Evolutionary conservation across 2,888 invertebrate species (phyloP).

Genomic region (Caenorhabditis sp.): DNA sequence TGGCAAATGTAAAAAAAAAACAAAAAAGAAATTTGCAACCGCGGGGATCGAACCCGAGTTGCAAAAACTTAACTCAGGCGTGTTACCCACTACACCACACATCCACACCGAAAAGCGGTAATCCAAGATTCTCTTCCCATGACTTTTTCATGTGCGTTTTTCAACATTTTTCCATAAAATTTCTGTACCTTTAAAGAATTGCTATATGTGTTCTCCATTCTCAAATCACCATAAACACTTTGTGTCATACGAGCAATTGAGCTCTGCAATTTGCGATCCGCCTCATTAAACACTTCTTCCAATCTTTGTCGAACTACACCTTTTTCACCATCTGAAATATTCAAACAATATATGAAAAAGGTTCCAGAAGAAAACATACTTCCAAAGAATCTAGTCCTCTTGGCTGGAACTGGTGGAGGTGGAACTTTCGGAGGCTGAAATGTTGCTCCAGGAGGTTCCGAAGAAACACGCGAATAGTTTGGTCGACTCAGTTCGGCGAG

Average conservation of each 20-base stretch:
- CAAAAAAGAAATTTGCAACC: too few relatives aligned
- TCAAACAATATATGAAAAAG: neutral
- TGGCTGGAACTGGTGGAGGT: conserved; percentile 11
- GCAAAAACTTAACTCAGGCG: too few relatives aligned
- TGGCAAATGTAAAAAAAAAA: too few relatives aligned
- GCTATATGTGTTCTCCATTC: too few relatives aligned
- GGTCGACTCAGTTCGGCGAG: neutral
- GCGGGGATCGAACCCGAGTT: too few relatives aligned
- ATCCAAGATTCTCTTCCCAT: too few relatives aligned
- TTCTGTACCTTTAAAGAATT: too few relatives aligned
- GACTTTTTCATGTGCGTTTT: too few relatives aligned
- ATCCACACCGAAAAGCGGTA: too few relatives aligned
- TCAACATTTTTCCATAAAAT: too few relatives aligned
- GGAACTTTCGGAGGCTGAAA: neutral
- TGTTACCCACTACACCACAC: too few relatives aligned
- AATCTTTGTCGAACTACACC: conserved; percentile 1
- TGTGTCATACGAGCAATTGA: conserved; percentile 11
- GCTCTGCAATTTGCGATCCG: conserved; percentile 6
- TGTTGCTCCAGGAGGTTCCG: conserved; percentile 2
- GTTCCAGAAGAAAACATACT: too few relatives aligned
- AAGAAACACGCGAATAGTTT: conserved; percentile 3
- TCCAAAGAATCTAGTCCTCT: conserved; percentile 3
- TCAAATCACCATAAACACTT: conserved; percentile 9
- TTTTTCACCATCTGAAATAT: neutral
- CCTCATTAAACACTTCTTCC: conserved; percentile 5